Evolutionary conservation across 1,140 invertebrate species (phyloP).

Genomic region (Apis cerana): DNA sequence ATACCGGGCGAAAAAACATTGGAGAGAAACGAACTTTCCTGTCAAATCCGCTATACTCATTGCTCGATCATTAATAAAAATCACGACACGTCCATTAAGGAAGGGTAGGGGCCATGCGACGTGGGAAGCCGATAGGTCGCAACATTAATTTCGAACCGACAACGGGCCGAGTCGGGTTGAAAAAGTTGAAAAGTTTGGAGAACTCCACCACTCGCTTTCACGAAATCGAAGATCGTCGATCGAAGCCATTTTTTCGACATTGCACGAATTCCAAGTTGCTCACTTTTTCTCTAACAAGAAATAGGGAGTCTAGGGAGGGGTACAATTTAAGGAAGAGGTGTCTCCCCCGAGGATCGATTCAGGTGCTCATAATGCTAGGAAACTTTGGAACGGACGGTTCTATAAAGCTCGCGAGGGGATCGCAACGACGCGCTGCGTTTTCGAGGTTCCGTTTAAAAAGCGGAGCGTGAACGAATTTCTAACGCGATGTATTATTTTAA

Average conservation of each 20-base stretch:
- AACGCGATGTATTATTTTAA: constrained; percentile 34
- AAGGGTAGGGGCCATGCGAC: background rate
- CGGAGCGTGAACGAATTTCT: background rate
- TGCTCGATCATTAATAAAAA: constrained; percentile 25
- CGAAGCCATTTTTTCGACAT: background rate
- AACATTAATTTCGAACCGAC: constrained; percentile 8
- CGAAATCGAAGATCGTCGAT: constrained; percentile 30
- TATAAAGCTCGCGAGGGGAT: constrained; percentile 7
- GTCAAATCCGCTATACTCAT: background rate
- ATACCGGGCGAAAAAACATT: too few species aligned
- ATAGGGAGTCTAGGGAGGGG: too few species aligned
- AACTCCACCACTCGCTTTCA: background rate
- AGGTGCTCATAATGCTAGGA: background rate
- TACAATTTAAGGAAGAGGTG: too few species aligned
- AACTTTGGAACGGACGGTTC: background rate
- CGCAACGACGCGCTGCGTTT: constrained; percentile 1
- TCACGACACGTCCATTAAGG: constrained; percentile 27
- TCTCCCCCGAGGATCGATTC: too few species aligned
- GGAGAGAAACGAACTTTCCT: background rate
- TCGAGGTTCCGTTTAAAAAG: constrained; percentile 9
- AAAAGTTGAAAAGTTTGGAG: constrained; percentile 20
- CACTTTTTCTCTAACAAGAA: too few species aligned
- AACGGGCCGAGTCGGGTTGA: background rate
- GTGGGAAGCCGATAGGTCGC: background rate
- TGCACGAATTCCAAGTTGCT: too few species aligned